phyloP scores from a whole-genome alignment of 2,888 invertebrate genomes.

The Hemaris fuciformis region DNA sequence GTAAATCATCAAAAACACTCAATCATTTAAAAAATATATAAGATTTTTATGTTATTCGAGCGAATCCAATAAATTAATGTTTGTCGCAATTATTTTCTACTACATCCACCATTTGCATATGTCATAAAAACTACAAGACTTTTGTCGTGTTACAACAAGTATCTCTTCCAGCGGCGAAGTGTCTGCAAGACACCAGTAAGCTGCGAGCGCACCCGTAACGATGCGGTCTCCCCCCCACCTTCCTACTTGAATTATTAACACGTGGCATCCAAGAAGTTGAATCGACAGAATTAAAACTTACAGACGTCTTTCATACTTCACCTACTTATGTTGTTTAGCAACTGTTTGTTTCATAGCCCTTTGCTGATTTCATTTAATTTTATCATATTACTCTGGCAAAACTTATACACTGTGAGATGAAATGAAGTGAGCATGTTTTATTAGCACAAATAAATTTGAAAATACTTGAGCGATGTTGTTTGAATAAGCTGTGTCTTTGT shows the following conservation, averaged over 20 bases:
- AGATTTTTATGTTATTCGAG: too few species aligned
- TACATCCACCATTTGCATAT: too few species aligned
- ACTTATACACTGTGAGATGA: neutral
- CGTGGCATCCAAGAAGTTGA: conserved; percentile 70
- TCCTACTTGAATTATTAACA: conserved; percentile 70
- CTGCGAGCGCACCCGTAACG: conserved; percentile 52
- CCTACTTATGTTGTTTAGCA: conserved; percentile 43
- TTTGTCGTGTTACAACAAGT: neutral
- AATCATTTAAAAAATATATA: too few species aligned
- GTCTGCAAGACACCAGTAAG: conserved; percentile 33
- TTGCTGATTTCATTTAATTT: neutral
- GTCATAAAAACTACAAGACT: too few species aligned
- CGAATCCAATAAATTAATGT: too few species aligned
- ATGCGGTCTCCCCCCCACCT: conserved; percentile 59
- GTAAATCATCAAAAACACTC: too few species aligned
- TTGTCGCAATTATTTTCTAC: too few species aligned
- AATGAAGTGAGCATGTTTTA: neutral
- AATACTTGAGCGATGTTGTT: neutral
- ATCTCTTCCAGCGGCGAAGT: conserved; percentile 13
- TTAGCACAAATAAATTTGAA: neutral
- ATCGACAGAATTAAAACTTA: conserved; percentile 76
- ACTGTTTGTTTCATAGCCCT: neutral
- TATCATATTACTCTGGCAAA: neutral
- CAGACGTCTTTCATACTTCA: conserved; percentile 69
- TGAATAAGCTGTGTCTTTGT: neutral